Evolutionary conservation across 1,140 invertebrate species (phyloP), one percentile per base, ranked within the genome.

Genomic region (Hycleus phaleratus): DNA sequence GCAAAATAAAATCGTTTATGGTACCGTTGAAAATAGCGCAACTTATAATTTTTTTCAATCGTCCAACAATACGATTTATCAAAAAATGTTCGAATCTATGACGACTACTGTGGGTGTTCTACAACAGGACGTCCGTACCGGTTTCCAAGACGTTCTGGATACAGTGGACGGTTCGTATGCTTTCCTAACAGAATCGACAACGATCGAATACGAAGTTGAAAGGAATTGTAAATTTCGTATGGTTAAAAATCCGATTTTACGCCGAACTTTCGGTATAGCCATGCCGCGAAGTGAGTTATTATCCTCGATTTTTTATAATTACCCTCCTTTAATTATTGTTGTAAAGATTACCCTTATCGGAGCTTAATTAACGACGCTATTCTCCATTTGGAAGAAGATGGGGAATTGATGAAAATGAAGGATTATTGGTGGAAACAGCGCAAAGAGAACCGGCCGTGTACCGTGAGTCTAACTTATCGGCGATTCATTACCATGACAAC

Each of bases 1-100:
- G 51, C 91, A 96, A 72, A 88, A 79, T 0, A 91, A 91, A 71
- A 90, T 97, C 42, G 85, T 91, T 67, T 97, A 95, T 70, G 93
- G 94, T 0, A 79, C 81, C 5, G 71, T 91, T 2, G 44, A 56
- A n/a, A 42, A 55, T 42, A 91, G 90, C 4, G 89, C 88, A 2
- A 94, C 88, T 0, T 70, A 79, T 47, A 74, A 74, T 8, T 91
- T 91, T 63, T 91, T 91, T 64, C 79, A 77, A 71, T 73, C 79
- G 49, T 87, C 86, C 0, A 85, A 84, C 65, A 81, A 85, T 18
- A 79, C 85, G 0, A 81, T 83, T 0, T 93, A 88, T 69, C 80
- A 68, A 38, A 66, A 73, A 58, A 81, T 81, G 68, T 82, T 85
- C 82, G 81, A 83, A 8, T 82, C 87, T 47, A 98, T 93, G 90